These are phyloP conservation scores for Lobophora halterata DNA, from an alignment of 2,888 invertebrate species.

Conservation along the genomic window DNA sequence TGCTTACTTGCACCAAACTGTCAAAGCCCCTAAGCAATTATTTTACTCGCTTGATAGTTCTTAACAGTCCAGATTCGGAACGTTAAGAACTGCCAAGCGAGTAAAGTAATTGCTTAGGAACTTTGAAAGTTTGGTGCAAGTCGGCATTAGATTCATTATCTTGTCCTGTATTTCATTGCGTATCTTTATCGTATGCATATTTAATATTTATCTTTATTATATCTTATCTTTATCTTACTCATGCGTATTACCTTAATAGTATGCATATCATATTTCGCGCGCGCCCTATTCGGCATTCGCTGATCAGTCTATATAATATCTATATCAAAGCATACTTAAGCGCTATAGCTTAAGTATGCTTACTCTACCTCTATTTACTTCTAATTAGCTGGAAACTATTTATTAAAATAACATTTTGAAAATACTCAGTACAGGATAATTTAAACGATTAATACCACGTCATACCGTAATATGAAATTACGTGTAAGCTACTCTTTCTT, in stretches of 20 bases:
- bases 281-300: slow-evolving; percentile 11
- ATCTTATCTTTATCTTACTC: neutral
- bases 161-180: slow-evolving; percentile 3
- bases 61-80: too few relatives aligned
- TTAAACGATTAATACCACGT: slow-evolving; percentile 74
- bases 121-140: too few relatives aligned
- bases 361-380: slow-evolving; percentile 6
- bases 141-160: too few relatives aligned
- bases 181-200: too few relatives aligned
- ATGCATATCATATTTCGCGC: neutral
- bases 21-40: too few relatives aligned
- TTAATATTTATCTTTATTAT: neutral
- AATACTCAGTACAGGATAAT: slow-evolving; percentile 57
- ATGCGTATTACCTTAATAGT: neutral
- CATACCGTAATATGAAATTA: slow-evolving; percentile 39
- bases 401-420: slow-evolving; percentile 21
- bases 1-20: too few relatives aligned
- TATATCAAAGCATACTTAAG: neutral
- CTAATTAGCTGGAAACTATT: slow-evolving; percentile 1
- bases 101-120: too few relatives aligned
- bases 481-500: slow-evolving; percentile 29
- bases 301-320: slow-evolving; percentile 3
- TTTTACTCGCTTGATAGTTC: too few relatives aligned
- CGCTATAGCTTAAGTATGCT: too few relatives aligned
- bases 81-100: too few relatives aligned